Evolutionary conservation across 2,888 invertebrate species (phyloP), one percentile per base, ranked within the genome.

Genomic region (Julus scandinavius): DNA sequence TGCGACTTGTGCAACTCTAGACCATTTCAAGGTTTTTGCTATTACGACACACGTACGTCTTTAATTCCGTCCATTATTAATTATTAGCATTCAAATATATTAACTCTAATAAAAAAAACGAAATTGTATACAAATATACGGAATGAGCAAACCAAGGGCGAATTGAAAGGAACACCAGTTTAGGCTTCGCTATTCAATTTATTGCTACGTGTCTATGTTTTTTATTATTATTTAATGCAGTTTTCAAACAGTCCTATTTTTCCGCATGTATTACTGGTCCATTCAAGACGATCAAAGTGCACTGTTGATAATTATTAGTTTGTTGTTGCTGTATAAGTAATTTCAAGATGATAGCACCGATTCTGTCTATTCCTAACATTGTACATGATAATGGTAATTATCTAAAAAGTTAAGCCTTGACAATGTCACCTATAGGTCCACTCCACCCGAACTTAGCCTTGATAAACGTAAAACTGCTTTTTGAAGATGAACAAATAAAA

Each of bases 401-500:
- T 72, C n/a, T n/a, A 11, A 29, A 58, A 72, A 72, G 72, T 72
- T 72, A 72, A 29, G 29, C 72, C 72, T 72, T 72, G 72, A 72
- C 20, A 72, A 72, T 72, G 72, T 72, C 72, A 72, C 72, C 72
- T 72, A 54, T 54, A 29, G 29, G 72, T 72, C 72, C 29, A 29
- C 72, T 72, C 72, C 72, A 72, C 72, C 72, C 72, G 9, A 72
- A 2, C 9, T 72, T 72, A 72, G 72, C 72, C 72, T 72, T 72
- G 72, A 72, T 5, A 29, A 72, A 13, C 2, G 13, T 29, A 72
- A 72, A 72, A 72, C 72, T 29, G 72, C 72, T 29, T 72, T 72
- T 13, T 72, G 72, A 72, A 72, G 72, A 72, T 72, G 72, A 72
- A 72, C 72, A 72, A 72, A 72, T 29, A 72, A 72, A 72, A 29